Evolutionary conservation across 2,797 vertebrate species (phyloP), one percentile per base, ranked within the genome.

Genomic region (Betta splendens): DNA sequence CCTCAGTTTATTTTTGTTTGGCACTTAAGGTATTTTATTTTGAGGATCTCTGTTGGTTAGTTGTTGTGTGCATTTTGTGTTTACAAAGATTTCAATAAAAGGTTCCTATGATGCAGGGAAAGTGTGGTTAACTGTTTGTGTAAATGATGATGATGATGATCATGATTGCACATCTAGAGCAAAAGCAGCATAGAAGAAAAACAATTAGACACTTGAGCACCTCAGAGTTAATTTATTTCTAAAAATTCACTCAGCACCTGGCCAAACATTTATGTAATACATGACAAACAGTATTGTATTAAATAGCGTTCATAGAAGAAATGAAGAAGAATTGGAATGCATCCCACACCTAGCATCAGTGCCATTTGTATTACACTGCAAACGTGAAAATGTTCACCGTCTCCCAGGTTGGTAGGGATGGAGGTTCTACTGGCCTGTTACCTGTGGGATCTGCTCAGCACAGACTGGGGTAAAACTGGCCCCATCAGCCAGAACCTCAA

Each of bases 301-400:
- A 92, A 91, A 91, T 77, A 66, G 31, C 56, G 89, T 91, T 91
- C 89, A 82, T 91, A 82, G 81, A 85, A 89, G 69, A 84, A 77
- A n/a, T n/a, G n/a, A 83, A 79, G 84, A 57, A 57, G 72, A 81
- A 78, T 45, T 81, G 86, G 89, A 92, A 91, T 89, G 86, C 75
- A 62, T 76, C 71, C 67, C 63, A 66, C 68, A 63, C 64, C 51
- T 75, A 80, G 38, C 36, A 54, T 54, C 67, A 58, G 39, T 56
- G 69, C 55, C 62, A 59, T 55, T 70, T 47, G 49, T 63, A 39
- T 75, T 82, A 75, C 80, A 52, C 63, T 55, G 40, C 68, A 49
- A 56, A 63, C 64, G n/a, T 55, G 64, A 53, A 72, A 50, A 46
- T 73, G 46, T 79, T 66, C 4, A 16, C 38, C 5, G 18, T 44